These are phyloP conservation scores for Anneissia japonica DNA, from an alignment of 35 echinoderm and acorn worm genomes.

Conservation along the genomic window DNA sequence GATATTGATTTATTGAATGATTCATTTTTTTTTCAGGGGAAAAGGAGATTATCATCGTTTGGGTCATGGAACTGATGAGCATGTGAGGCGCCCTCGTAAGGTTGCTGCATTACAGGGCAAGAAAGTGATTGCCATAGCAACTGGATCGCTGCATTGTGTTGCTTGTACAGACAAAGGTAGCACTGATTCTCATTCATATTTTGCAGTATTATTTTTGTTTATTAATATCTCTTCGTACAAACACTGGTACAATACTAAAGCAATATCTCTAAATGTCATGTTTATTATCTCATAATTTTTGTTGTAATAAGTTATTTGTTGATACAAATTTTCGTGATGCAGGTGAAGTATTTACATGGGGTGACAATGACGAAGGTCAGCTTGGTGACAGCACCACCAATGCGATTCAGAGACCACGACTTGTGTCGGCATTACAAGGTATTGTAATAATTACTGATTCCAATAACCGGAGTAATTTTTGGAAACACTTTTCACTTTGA, in stretches of 20 bases:
- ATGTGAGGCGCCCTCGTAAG: conserved; percentile 90
- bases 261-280: not conserved
- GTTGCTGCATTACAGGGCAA: conserved; percentile 91
- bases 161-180: conserved; percentile 83
- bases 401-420: conserved; percentile 94
- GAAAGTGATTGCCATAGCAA: conserved; percentile 88
- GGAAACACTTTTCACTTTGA: no score
- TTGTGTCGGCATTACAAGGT: conserved; percentile 93
- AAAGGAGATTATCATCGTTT: conserved; percentile 96
- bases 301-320: no score
- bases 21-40: conserved; percentile 52
- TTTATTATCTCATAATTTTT: no score
- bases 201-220: no score
- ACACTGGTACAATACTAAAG: no score
- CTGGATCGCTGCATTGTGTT: conserved; percentile 95
- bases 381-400: conserved; percentile 91
- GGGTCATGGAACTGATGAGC: conserved; percentile 95
- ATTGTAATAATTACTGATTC: no score
- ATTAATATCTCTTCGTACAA: not conserved
- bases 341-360: conserved; percentile 93
- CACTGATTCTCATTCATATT: no score
- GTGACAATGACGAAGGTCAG: conserved; percentile 98
- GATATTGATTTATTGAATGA: no score
- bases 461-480: no score
- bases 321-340: not conserved